Evolutionary conservation across 2,797 vertebrate genomes (phyloP), one percentile per base, ranked within the genome.

Genomic region (Schizothorax lantsangensis): DNA sequence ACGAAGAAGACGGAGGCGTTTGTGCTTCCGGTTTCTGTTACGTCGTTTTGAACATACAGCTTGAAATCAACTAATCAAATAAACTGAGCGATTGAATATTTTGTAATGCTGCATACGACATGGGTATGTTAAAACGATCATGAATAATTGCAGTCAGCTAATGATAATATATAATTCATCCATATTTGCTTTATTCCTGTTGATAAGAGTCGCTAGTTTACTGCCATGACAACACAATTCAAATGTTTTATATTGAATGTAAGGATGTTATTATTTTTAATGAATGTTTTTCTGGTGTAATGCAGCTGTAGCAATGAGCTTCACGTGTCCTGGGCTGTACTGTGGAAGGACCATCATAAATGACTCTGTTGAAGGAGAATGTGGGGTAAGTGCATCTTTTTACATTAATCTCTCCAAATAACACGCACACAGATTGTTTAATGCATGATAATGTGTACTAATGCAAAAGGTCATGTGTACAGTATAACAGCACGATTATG

Each of bases 301-400:
- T 93, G 40, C 96, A 97, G 97, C 94, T 91, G 97, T 98, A 91
- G 96, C 95, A 86, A 94, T 97, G 93, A 97, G 95, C 84, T 95
- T 94, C 49, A 96, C 96, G n/a, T 99, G 98, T 93, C 97, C 98
- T 10, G 98, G 98, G 54, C 95, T 97, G 85, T 99, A 99, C 93
- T 99, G 98, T 91, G 98, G 98, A 88, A 96, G 96, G 93, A 93
- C 95, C 30, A 90, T 96, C 15, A 90, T 97, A 75, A 96, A 96
- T 21, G 94, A 95, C 87, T 94, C 95, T 75, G 83, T 94, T 69
- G 96, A 96, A 85, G 96, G 96, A 91, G 96, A 97, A 9, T 99
- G 98, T 95, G 98, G 98, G 85, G 98, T 98, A 83, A 98, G 97
- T 95, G 86, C 4, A 11, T 19, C 2, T 10, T 59, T 19, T 59